Percentiles rank a stretch among this genome's conserved stretches.
phyloP scores from a whole-genome alignment of 2,888 invertebrate genomes.

The Napeogenes inachia region DNA sequence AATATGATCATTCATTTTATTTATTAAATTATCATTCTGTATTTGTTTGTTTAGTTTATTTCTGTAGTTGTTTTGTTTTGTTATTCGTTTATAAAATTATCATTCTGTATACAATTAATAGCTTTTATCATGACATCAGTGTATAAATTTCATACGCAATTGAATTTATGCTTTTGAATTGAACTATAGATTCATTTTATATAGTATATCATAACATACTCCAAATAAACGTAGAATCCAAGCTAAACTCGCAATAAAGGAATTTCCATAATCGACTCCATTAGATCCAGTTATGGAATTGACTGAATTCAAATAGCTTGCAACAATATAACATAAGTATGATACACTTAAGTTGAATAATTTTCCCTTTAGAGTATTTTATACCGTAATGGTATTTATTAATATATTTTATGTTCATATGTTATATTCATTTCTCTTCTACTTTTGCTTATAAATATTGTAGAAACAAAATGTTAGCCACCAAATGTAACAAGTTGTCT shows the following conservation, averaged over 20 bases:
- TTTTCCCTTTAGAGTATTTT: neutral
- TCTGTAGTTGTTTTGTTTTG: too few relatives aligned
- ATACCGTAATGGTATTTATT: slow-evolving; percentile 39
- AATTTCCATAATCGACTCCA: slow-evolving; percentile 1
- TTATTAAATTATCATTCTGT: too few relatives aligned
- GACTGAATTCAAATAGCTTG: slow-evolving; percentile 1
- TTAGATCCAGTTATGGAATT: neutral
- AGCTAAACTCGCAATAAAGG: too few relatives aligned
- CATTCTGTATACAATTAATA: too few relatives aligned
- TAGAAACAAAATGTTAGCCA: neutral
- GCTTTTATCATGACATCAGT: too few relatives aligned
- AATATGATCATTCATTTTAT: too few relatives aligned
- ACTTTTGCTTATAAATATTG: neutral
- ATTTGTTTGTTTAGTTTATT: too few relatives aligned
- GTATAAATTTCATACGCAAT: too few relatives aligned
- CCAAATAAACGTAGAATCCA: neutral
- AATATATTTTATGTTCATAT: slow-evolving; percentile 35
- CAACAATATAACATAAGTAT: neutral
- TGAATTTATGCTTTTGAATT: too few relatives aligned
- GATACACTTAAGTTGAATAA: neutral
- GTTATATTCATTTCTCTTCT: slow-evolving; percentile 30
- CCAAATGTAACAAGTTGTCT: neutral
- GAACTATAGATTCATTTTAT: too few relatives aligned
- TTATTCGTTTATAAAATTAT: too few relatives aligned
- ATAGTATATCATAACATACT: neutral